Evolutionary conservation across 2,797 vertebrate genomes (phyloP).

Genomic region (Microctenopoma stevenorrisi): DNA sequence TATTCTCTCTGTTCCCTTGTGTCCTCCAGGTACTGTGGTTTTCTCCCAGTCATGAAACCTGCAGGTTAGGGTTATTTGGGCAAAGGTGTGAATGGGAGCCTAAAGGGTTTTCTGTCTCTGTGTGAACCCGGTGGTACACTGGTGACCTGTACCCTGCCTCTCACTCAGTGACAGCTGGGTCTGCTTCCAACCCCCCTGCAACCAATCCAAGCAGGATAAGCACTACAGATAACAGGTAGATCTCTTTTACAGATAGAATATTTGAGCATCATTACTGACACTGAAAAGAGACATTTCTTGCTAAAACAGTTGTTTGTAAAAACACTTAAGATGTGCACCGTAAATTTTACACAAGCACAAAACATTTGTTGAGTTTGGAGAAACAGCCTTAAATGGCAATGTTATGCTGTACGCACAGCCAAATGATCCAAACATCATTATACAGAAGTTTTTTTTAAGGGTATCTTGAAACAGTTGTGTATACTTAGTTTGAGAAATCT

Average conservation of each 20-base stretch:
- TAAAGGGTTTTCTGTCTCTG: too few species aligned
- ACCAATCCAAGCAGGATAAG: neutral
- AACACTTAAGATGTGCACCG: neutral
- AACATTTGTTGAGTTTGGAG: neutral
- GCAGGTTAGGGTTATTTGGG: too few species aligned
- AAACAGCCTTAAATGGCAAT: neutral
- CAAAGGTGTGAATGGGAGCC: too few species aligned
- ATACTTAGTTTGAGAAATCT: slow-evolving; percentile 47
- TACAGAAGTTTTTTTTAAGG: neutral
- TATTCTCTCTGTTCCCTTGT: too few species aligned
- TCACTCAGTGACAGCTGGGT: too few species aligned
- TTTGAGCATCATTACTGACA: neutral
- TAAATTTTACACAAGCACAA: neutral
- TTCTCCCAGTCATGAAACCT: too few species aligned
- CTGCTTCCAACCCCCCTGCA: too few species aligned
- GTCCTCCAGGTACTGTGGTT: too few species aligned
- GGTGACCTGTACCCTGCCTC: too few species aligned
- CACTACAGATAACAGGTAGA: neutral
- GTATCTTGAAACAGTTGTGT: neutral
- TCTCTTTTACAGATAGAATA: neutral
- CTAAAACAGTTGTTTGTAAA: neutral
- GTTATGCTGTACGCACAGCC: neutral
- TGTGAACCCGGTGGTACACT: too few species aligned
- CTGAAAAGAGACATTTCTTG: neutral
- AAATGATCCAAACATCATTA: neutral